Evolutionary conservation across 92 coral and sea anemone genomes (phyloP), one percentile per base, ranked within the genome.

Genomic region (Siderastrea radians): DNA sequence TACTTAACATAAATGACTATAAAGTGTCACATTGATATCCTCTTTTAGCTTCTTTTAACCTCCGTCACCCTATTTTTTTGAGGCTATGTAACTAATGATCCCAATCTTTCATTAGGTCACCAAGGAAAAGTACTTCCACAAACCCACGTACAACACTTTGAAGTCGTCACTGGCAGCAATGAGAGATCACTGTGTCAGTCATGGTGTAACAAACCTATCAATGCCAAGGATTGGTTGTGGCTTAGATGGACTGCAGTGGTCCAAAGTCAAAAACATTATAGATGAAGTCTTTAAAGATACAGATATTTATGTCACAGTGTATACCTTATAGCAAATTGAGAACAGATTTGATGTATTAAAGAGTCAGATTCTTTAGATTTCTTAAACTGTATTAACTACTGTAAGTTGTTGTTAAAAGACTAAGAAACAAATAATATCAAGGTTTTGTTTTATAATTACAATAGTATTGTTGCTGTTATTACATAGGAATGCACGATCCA

Each of bases 191-290:
- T 94, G 96, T 82, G 51, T 75, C 8, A 75, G 67, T 4, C 92
- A 97, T 78, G 77, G 74, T 13, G 96, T 97, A 13, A 88, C 82
- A 54, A 74, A 83, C 67, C 63, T 97, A 59, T 92, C 97, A 54
- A 97, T 97, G 98, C 99, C 99, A 46, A 82, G 81, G 68, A 97
- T 97, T 43, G 99, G 99, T 46, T 97, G 99, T 71, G 99, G 99
- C 58, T 86, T 97, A 50, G 99, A 97, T 90, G 84, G 90, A 10
- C 85, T 97, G 15, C 84, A 95, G 13, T 97, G 99, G 99, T 6
- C 87, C 48, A 83, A 82, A 78, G 99, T 95, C 48, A 68, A 63
- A 83, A 71, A 86, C 4, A 81, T 93, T 63, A 90, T 97, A 79
- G 79, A 49, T 15, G 83, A 92, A 48, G 94, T 91, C 14, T 97